phyloP scores from a whole-genome alignment of 2,113 vertebrate species.

The Lampris incognitus region DNA sequence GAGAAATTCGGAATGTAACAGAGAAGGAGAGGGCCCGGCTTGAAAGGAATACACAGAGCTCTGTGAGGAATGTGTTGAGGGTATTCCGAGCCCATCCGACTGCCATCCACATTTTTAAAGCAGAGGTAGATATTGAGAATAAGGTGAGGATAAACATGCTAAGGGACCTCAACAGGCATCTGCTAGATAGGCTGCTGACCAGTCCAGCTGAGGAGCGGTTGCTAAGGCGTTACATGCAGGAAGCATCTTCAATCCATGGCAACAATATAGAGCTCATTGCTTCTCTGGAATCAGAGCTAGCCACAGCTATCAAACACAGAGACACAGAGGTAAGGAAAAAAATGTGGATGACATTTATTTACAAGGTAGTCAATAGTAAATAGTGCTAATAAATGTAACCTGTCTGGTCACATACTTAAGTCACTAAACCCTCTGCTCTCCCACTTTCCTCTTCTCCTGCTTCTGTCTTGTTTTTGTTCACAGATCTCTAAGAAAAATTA shows the following conservation, averaged over 20 bases:
- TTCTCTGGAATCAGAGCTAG: constrained; percentile 70
- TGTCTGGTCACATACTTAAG: background rate
- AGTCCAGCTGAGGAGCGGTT: constrained; percentile 77
- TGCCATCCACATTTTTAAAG: constrained; percentile 39
- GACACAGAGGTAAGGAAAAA: constrained; percentile 80
- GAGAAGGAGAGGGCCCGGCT: constrained; percentile 16
- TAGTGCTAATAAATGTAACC: background rate
- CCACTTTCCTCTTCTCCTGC: background rate
- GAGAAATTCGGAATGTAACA: background rate
- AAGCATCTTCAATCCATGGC: constrained; percentile 49
- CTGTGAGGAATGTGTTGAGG: constrained; percentile 81
- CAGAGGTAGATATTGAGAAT: constrained; percentile 7
- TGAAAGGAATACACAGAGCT: constrained; percentile 66
- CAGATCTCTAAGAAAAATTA: constrained; percentile 83
- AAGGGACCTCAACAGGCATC: constrained; percentile 77
- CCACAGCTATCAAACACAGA: constrained; percentile 42
- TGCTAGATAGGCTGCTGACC: constrained; percentile 81
- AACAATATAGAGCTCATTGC: constrained; percentile 58
- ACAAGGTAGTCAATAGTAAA: background rate
- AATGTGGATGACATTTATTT: background rate
- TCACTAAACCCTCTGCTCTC: background rate
- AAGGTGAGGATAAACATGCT: constrained; percentile 42
- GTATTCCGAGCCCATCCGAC: constrained; percentile 64
- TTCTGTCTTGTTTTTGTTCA: background rate
- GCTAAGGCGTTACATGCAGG: constrained; percentile 57